Percentiles rank a stretch among this genome's conserved stretches.
Evolutionary conservation across 2,113 vertebrate species (phyloP).

Genomic region (Corythoichthys haematopterus): DNA sequence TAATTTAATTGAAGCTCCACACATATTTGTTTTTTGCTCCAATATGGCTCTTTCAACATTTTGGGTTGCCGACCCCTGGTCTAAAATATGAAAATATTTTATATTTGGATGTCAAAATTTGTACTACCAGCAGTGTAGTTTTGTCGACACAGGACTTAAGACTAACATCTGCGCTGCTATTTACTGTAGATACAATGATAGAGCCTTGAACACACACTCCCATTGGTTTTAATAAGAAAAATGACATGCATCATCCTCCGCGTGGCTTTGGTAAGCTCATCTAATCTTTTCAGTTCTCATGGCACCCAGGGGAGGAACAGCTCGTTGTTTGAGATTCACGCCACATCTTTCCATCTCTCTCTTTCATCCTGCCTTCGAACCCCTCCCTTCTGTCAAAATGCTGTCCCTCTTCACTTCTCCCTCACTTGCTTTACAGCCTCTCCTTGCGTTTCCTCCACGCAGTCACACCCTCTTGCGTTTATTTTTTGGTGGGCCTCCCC

Average conservation of each 20-base stretch:
- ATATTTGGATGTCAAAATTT: neutral
- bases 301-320: slow-evolving; percentile 14
- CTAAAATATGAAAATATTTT: too few relatives aligned
- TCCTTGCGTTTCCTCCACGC: slow-evolving; percentile 17
- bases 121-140: neutral
- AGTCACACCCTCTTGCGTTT: slow-evolving; percentile 6
- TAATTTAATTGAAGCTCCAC: too few relatives aligned
- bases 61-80: too few relatives aligned
- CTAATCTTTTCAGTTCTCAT: slow-evolving; percentile 49
- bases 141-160: neutral
- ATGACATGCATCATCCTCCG: slow-evolving; percentile 23
- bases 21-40: too few relatives aligned
- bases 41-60: too few relatives aligned
- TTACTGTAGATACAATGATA: neutral
- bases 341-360: slow-evolving; percentile 38
- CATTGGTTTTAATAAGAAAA: slow-evolving; percentile 4
- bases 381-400: slow-evolving; percentile 20
- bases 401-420: slow-evolving; percentile 18
- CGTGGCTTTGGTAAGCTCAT: slow-evolving; percentile 17
- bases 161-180: neutral
- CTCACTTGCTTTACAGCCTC: slow-evolving; percentile 32
- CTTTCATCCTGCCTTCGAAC: slow-evolving; percentile 45
- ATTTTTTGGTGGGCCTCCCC: neutral
- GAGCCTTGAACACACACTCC: neutral
- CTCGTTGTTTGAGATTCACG: slow-evolving; percentile 47